These are phyloP conservation scores for Holacanthus passer DNA, from an alignment of 2,113 vertebrate genomes.

Conservation along the genomic window DNA sequence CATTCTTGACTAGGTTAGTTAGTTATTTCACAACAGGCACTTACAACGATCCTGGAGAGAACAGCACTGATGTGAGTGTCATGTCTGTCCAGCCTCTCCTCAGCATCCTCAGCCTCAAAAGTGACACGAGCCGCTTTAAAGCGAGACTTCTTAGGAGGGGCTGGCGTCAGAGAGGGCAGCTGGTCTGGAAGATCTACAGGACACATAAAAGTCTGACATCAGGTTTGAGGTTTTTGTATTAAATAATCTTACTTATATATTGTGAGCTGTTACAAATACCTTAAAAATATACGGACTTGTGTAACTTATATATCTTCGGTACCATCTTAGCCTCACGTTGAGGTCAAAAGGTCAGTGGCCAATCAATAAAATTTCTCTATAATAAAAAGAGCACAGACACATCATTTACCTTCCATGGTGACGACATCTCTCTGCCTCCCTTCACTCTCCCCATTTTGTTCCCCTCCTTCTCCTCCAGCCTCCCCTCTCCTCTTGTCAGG, in stretches of 20 bases:
- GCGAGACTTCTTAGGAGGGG: constrained; percentile 91
- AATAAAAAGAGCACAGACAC: neutral
- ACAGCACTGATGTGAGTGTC: constrained; percentile 94
- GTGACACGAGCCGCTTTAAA: constrained; percentile 81
- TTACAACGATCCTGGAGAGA: constrained; percentile 93
- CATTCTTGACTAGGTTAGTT: neutral
- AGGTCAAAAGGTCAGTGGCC: neutral
- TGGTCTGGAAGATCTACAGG: constrained; percentile 89
- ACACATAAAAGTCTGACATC: neutral
- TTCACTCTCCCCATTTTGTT: neutral
- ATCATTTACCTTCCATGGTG: constrained; percentile 85
- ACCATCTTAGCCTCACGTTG: neutral
- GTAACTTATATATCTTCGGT: neutral
- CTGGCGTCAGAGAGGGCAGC: constrained; percentile 90
- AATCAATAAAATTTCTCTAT: no score
- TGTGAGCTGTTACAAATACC: neutral
- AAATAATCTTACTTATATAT: neutral
- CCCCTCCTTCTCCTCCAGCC: constrained; percentile 46
- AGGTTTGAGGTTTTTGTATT: neutral
- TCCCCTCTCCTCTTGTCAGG: constrained; percentile 89
- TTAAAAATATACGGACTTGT: neutral
- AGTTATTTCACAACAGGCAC: constrained; percentile 57
- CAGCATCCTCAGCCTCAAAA: constrained; percentile 89
- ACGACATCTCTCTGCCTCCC: constrained; percentile 88
- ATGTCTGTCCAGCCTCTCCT: constrained; percentile 86